Conservation (phyloP, 2,888 invertebrate species). For the Sisyra terminalis region DNA sequence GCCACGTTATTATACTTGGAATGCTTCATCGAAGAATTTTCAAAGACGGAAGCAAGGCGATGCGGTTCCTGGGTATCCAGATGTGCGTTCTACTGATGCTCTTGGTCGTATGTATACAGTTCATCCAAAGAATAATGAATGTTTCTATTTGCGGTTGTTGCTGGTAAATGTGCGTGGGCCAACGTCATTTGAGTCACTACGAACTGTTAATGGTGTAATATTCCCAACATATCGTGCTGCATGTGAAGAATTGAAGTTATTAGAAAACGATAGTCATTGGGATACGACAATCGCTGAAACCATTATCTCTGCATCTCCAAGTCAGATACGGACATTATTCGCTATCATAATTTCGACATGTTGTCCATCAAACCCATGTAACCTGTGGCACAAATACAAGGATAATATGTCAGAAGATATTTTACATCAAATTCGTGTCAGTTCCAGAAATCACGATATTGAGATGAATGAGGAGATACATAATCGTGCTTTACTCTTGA, state of each 20-base stretch:
- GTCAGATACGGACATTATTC: slow-evolving; percentile 16
- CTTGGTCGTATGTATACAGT: slow-evolving; percentile 18
- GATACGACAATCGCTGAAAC: slow-evolving; percentile 14
- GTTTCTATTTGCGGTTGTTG: slow-evolving; percentile 19
- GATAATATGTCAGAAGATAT: slow-evolving; percentile 14
- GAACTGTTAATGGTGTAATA: slow-evolving; percentile 22
- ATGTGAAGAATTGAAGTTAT: slow-evolving; percentile 13
- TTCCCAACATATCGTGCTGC: slow-evolving; percentile 20
- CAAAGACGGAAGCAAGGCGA: slow-evolving; percentile 17
- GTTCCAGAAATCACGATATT: slow-evolving; percentile 11
- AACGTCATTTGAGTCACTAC: slow-evolving; percentile 18
- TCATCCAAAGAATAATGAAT: slow-evolving; percentile 17
- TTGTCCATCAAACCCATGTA: slow-evolving; percentile 12
- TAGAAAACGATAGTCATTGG: slow-evolving; percentile 15
- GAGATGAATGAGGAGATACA: slow-evolving; percentile 14
- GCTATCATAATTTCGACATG: slow-evolving; percentile 15
- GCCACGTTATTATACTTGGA: slow-evolving; percentile 20
- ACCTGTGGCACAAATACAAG: slow-evolving; percentile 13
- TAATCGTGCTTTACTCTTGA: slow-evolving; percentile 17
- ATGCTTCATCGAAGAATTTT: slow-evolving; percentile 18
- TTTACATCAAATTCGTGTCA: slow-evolving; percentile 12
- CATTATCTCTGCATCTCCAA: slow-evolving; percentile 12
- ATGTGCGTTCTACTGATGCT: slow-evolving; percentile 13
- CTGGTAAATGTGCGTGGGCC: slow-evolving; percentile 19
- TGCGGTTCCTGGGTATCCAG: slow-evolving; percentile 12